phyloP scores from a whole-genome alignment of 2,113 vertebrate genomes.

The Dunckerocampus dactyliophorus region DNA sequence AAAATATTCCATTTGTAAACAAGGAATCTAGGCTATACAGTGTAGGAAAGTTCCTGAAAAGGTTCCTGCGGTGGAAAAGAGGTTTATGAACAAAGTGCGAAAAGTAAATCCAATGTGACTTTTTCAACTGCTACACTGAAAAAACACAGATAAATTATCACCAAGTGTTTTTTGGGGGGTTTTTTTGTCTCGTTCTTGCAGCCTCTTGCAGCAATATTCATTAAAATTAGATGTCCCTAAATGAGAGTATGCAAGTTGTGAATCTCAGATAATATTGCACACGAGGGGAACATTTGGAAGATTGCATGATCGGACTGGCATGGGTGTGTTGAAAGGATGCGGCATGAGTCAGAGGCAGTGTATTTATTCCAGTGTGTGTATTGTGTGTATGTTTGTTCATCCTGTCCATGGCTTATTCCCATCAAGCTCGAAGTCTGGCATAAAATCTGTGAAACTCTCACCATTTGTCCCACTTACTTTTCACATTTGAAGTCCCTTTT shows the following conservation, averaged over 20 bases:
- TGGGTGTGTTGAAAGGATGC: constrained; percentile 13
- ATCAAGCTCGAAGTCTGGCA: constrained; percentile 15
- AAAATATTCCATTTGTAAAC: no score
- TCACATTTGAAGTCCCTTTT: background rate
- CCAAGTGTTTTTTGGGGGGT: constrained; percentile 16
- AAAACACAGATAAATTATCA: constrained; percentile 17
- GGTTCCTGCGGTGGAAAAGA: no score
- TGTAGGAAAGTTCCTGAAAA: no score
- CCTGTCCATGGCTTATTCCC: constrained; percentile 28
- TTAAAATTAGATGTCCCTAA: constrained; percentile 49
- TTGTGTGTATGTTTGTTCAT: constrained; percentile 5
- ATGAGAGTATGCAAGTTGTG: constrained; percentile 20
- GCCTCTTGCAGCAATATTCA: constrained; percentile 30
- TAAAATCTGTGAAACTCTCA: constrained; percentile 21
- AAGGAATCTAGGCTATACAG: no score
- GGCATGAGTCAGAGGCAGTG: constrained; percentile 38
- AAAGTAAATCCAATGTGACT: background rate
- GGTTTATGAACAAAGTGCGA: background rate
- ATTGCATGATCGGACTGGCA: constrained; percentile 5
- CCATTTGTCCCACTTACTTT: constrained; percentile 9
- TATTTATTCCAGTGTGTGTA: constrained; percentile 10
- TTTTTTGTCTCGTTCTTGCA: constrained; percentile 29
- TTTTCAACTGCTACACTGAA: constrained; percentile 16
- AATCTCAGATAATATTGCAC: constrained; percentile 28
- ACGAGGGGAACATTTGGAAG: constrained; percentile 29